Evolutionary conservation across 2,888 invertebrate species (phyloP), one percentile per base, ranked within the genome.

Genomic region (Drosophila anomalata): DNA sequence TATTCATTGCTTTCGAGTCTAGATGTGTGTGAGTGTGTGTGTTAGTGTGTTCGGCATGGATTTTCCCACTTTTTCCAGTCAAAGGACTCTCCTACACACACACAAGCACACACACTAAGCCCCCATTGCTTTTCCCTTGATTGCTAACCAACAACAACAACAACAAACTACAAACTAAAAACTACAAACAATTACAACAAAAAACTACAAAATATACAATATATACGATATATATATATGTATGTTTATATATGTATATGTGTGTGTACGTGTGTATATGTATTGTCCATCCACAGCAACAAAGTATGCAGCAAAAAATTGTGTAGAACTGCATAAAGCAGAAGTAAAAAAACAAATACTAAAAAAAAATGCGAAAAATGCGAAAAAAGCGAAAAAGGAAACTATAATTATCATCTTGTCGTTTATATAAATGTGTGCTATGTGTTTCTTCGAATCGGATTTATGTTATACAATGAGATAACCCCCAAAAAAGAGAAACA

Each of bases 401-500:
- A 41, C 42, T 60, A 41, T 62, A 62, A 59, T 56, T 47, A 47
- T 69, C 59, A 50, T 61, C 56, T 53, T 46, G 51, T 60, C 59
- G 29, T 47, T 42, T 53, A 68, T 58, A 71, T 72, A 62, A 63
- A 72, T 71, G 56, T 63, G 53, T 72, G 71, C 72, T 53, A 71
- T 57, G 48, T 69, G 60, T 70, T 70, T 69, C 50, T 52, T 55
- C 33, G 20, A 70, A 44, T 57, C 51, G 44, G 44, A 48, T 63
- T 77, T 63, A 65, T 48, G 65, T 65, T 65, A 79, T 62, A 33
- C 11, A 50, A 57, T 71, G 62, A 17, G 57, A 58, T 36, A 47
- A 39, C 7, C 36, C 26, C 17, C 17, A 17, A 17, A 17, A 47
- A 29, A 29, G 59, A 61, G 41, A 31, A 33, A 31, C 17, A 54